Conservation (phyloP, 2,888 invertebrate genomes). For the Osmoderma eremita region DNA sequence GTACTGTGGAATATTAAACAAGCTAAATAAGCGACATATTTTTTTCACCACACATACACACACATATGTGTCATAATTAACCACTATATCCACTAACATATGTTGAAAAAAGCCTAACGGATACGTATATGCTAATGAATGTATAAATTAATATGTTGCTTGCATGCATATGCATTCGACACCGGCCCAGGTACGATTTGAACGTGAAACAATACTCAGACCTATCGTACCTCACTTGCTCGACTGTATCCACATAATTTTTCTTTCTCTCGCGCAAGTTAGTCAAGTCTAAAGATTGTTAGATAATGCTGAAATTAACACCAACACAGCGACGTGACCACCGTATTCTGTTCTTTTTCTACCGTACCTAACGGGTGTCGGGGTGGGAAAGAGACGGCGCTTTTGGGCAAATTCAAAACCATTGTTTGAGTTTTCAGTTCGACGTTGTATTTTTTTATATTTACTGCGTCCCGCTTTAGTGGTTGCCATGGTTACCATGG, state of each 20-base stretch:
- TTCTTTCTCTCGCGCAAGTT: slow-evolving; percentile 65
- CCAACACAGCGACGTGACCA: slow-evolving; percentile 57
- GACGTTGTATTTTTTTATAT: slow-evolving; percentile 57
- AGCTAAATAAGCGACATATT: slow-evolving; percentile 10
- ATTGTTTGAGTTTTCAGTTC: slow-evolving; percentile 56
- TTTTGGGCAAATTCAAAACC: slow-evolving; percentile 48
- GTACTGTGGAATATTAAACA: neutral
- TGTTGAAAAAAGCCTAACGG: slow-evolving; percentile 65
- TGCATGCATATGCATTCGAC: slow-evolving; percentile 65
- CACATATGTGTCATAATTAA: slow-evolving; percentile 44
- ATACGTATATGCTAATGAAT: slow-evolving; percentile 66
- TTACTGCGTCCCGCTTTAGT: slow-evolving; percentile 62
- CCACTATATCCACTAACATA: slow-evolving; percentile 58
- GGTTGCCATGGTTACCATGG: slow-evolving; percentile 60
- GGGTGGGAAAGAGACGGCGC: slow-evolving; percentile 43
- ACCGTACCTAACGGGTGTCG: slow-evolving; percentile 31
- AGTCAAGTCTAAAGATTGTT: slow-evolving; percentile 66
- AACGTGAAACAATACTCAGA: slow-evolving; percentile 58
- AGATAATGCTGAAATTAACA: slow-evolving; percentile 66
- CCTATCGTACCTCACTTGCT: slow-evolving; percentile 54
- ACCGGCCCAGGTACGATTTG: slow-evolving; percentile 53
- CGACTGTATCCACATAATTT: slow-evolving; percentile 63
- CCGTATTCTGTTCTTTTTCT: slow-evolving; percentile 44
- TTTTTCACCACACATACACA: slow-evolving; percentile 18
- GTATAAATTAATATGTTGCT: slow-evolving; percentile 66